Conservation (phyloP, 2,888 invertebrate genomes). For the Agrotis ipsilon region DNA sequence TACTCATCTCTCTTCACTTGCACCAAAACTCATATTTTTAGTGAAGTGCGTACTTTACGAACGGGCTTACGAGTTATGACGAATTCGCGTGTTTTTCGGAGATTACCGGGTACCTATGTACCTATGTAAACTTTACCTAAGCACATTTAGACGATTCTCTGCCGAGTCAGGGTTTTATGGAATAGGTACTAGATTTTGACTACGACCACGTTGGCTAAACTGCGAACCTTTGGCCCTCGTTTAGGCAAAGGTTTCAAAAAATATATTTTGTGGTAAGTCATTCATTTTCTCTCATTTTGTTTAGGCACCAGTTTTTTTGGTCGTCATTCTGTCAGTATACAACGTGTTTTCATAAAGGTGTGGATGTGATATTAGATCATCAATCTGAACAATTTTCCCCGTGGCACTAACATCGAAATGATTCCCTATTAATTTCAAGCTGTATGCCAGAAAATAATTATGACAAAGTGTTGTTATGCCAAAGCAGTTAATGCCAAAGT, state of each 20-base stretch:
- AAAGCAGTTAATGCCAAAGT: too few relatives aligned
- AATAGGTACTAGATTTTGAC: slow-evolving; percentile 24
- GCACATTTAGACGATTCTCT: slow-evolving; percentile 62
- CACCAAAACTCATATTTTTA: slow-evolving; percentile 68
- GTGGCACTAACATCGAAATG: too few relatives aligned
- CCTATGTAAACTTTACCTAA: slow-evolving; percentile 67
- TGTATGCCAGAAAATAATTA: too few relatives aligned
- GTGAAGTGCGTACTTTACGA: slow-evolving; percentile 80
- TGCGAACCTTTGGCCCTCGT: slow-evolving; percentile 6
- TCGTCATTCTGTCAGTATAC: too few relatives aligned
- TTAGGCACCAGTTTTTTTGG: background rate
- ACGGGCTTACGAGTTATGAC: slow-evolving; percentile 71
- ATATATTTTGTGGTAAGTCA: background rate
- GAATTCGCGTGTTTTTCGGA: slow-evolving; percentile 75
- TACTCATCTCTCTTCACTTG: slow-evolving; percentile 60
- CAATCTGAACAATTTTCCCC: too few relatives aligned
- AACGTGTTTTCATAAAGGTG: too few relatives aligned
- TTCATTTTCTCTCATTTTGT: background rate
- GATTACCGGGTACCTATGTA: slow-evolving; percentile 68
- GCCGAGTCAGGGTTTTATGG: slow-evolving; percentile 54
- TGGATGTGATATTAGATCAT: too few relatives aligned
- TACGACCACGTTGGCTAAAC: slow-evolving; percentile 3
- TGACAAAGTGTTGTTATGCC: too few relatives aligned
- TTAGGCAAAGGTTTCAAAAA: background rate
- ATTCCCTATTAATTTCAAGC: too few relatives aligned